A percentile compares a stretch with the other conserved stretches of the same genome.
Evolutionary conservation across 2,888 invertebrate genomes (phyloP).

Genomic region (Nymphalis urticae): DNA sequence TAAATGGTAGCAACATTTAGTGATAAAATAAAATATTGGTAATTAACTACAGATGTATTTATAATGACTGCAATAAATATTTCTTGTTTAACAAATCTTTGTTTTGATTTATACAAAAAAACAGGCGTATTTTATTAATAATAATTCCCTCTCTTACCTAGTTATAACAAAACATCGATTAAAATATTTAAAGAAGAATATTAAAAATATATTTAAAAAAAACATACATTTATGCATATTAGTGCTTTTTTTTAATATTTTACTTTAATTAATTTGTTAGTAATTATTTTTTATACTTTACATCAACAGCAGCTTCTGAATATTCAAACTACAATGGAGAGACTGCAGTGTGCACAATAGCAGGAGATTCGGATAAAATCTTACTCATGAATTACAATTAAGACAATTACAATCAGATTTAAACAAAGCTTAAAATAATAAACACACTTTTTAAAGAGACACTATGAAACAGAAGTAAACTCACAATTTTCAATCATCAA

Average conservation of each 20-base stretch:
- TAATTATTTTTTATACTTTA: slow-evolving; percentile 17
- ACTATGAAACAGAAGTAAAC: neutral
- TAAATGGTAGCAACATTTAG: neutral
- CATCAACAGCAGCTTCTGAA: slow-evolving; percentile 42
- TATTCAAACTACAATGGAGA: slow-evolving; percentile 28
- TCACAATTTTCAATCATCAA: neutral
- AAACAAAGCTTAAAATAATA: neutral
- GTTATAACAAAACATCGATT: too few species aligned
- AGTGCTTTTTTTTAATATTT: too few species aligned
- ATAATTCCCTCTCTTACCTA: too few species aligned
- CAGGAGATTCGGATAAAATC: slow-evolving; percentile 5
- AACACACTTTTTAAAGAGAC: neutral
- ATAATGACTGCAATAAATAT: slow-evolving; percentile 3
- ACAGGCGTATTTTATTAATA: too few species aligned
- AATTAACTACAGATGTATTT: slow-evolving; percentile 47
- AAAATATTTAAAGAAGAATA: too few species aligned
- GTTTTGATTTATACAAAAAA: too few species aligned
- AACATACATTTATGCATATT: too few species aligned
- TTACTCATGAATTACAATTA: slow-evolving; percentile 42
- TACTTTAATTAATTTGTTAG: too few species aligned
- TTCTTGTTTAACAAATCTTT: too few species aligned
- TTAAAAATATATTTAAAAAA: too few species aligned
- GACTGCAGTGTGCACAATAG: neutral
- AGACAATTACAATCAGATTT: slow-evolving; percentile 37
- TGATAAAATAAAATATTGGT: neutral